Conservation (phyloP, 2,797 vertebrate species). For the Psittacula echo region DNA sequence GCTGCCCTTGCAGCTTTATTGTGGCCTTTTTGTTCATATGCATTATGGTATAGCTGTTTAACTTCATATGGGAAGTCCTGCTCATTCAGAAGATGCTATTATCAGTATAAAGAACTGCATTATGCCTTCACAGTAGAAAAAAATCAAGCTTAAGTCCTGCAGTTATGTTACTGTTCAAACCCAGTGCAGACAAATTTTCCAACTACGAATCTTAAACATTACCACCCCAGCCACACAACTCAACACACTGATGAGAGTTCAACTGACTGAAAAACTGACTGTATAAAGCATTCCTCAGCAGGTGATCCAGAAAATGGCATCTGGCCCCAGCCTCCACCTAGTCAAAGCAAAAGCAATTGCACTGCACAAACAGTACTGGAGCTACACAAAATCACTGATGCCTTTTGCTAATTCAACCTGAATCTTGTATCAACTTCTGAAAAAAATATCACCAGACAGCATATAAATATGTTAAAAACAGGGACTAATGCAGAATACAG, state of each 20-base stretch:
- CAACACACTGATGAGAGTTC: neutral
- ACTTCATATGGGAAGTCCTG: neutral
- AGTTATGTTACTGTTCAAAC: neutral
- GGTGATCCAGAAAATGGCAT: neutral
- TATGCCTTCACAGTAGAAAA: neutral
- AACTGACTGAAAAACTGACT: neutral
- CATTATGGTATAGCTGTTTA: neutral
- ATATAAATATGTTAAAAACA: neutral
- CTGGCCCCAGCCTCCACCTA: neutral
- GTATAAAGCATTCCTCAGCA: neutral
- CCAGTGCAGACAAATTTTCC: neutral
- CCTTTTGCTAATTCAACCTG: neutral
- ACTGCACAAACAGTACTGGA: neutral
- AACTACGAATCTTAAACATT: neutral
- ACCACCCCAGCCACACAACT: neutral
- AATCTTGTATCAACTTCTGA: neutral
- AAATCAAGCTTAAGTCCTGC: neutral
- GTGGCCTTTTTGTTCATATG: neutral
- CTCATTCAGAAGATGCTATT: neutral
- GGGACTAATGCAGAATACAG: neutral
- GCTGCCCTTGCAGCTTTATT: neutral
- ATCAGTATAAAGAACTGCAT: neutral
- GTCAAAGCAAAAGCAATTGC: neutral
- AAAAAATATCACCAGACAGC: neutral
- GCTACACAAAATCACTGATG: neutral